Percentiles rank a stretch among this genome's conserved stretches.
phyloP scores from a whole-genome alignment of 2,113 vertebrate genomes.

The Ceratotherium simum region DNA sequence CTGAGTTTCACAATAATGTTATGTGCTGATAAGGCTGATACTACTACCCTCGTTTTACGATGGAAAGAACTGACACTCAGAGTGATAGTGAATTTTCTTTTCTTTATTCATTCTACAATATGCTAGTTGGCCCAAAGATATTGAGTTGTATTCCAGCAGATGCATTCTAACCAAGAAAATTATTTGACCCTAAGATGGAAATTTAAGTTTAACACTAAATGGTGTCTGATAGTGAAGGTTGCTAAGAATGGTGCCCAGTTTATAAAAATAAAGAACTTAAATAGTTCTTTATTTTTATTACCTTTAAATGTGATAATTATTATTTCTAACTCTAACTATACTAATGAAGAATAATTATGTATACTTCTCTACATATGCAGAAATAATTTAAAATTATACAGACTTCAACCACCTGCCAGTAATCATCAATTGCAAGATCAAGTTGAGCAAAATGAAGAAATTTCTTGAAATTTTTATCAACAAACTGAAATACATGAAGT shows the following conservation, averaged over 20 bases:
- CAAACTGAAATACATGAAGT: not conserved
- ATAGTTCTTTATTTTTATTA: not conserved
- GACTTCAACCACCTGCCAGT: not conserved
- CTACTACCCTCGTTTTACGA: not conserved
- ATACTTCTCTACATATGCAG: not conserved
- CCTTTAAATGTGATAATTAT: not conserved
- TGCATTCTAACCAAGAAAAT: conserved; percentile 24
- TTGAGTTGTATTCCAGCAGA: not conserved
- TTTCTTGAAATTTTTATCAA: not conserved
- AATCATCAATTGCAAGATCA: not conserved
- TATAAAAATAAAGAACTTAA: too few species aligned
- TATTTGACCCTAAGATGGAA: not conserved
- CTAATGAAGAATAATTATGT: not conserved
- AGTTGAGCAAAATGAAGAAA: not conserved
- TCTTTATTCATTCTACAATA: not conserved
- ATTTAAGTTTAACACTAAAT: not conserved
- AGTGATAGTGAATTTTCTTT: not conserved
- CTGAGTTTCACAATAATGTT: not conserved
- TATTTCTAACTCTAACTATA: not conserved
- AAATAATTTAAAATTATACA: not conserved
- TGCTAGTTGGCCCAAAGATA: not conserved
- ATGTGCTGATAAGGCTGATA: not conserved
- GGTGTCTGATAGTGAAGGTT: not conserved
- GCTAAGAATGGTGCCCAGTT: not conserved
- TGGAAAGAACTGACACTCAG: not conserved